These are phyloP conservation scores for Poecilia picta DNA, from an alignment of 2,797 vertebrate species.

Conservation along the genomic window DNA sequence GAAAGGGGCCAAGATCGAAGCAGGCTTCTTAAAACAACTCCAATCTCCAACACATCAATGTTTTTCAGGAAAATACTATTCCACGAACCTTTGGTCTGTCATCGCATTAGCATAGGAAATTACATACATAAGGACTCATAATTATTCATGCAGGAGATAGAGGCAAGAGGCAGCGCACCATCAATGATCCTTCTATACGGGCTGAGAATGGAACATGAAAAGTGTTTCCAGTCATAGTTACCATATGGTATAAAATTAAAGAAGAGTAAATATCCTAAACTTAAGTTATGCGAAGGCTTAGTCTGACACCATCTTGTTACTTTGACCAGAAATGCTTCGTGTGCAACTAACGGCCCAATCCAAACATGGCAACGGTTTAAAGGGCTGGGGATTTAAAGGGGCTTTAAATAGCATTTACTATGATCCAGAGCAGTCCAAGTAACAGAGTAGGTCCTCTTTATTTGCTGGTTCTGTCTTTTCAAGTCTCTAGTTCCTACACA, in stretches of 20 bases:
- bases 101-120: background rate
- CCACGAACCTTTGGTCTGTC: background rate
- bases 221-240: background rate
- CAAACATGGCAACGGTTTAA: background rate
- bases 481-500: background rate
- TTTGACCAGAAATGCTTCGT: background rate
- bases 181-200: background rate
- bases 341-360: background rate
- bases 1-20: background rate
- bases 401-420: background rate
- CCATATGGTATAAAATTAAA: background rate
- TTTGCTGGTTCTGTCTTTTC: background rate
- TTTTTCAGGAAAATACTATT: background rate
- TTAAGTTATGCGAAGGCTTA: background rate
- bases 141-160: background rate
- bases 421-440: background rate
- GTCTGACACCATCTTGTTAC: background rate
- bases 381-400: background rate
- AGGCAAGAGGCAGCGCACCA: background rate
- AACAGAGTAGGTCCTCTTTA: background rate
- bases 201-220: background rate
- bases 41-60: background rate
- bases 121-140: background rate
- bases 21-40: background rate
- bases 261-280: background rate